Conservation (phyloP, 2,797 vertebrate genomes). For the Dermochelys coriacea region DNA sequence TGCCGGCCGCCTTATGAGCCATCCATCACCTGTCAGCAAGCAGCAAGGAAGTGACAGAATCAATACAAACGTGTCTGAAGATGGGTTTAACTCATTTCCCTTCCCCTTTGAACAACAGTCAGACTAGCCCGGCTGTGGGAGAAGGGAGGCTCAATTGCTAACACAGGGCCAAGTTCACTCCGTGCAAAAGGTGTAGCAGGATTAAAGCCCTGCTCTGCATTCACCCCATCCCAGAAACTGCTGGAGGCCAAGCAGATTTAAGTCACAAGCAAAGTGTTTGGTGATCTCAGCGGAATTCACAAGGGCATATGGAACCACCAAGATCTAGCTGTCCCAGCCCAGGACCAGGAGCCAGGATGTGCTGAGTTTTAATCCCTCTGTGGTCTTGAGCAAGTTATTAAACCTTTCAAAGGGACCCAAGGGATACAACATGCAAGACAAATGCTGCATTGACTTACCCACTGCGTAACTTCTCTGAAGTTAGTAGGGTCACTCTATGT, state of each 20-base stretch:
- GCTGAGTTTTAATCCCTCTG: neutral
- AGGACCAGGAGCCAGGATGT: neutral
- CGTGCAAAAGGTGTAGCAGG: neutral
- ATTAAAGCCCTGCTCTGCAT: neutral
- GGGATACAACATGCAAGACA: neutral
- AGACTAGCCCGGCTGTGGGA: conserved; percentile 24
- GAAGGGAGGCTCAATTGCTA: neutral
- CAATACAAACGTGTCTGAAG: conserved; percentile 83
- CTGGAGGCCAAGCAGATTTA: neutral
- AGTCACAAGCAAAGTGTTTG: neutral
- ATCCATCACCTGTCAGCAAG: conserved; percentile 84
- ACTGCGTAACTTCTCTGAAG: neutral
- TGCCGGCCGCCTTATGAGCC: conserved; percentile 78
- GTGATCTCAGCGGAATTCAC: rapidly evolving
- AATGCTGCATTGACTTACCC: rapidly evolving
- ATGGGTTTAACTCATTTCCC: conserved; percentile 83
- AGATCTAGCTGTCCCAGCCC: neutral
- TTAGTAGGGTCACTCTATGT: neutral
- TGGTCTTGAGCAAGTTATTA: neutral
- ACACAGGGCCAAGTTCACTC: conserved; percentile 30
- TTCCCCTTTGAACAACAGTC: conserved; percentile 49
- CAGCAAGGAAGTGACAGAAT: conserved; percentile 83
- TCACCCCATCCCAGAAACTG: neutral
- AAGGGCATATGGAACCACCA: rapidly evolving
- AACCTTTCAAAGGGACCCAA: neutral